phyloP scores from a whole-genome alignment of 2,113 vertebrate species.

The Tichodroma muraria region DNA sequence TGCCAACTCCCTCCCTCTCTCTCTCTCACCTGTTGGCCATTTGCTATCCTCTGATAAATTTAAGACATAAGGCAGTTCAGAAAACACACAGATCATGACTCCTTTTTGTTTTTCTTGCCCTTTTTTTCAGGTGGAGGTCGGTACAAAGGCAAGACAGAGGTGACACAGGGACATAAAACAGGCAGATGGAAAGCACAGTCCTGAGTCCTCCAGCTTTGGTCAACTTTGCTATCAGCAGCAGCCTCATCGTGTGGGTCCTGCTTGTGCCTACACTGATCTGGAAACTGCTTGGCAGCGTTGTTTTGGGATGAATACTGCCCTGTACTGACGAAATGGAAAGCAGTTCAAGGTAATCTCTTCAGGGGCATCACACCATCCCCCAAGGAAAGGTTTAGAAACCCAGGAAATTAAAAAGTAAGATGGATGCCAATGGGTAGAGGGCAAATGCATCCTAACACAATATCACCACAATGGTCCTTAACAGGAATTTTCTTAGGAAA shows the following conservation, averaged over 20 bases:
- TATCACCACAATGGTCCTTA: not conserved
- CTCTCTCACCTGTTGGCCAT: constrained; percentile 1
- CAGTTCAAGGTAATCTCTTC: not conserved
- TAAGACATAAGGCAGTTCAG: not conserved
- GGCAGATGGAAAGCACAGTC: not conserved
- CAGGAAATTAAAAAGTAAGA: not conserved
- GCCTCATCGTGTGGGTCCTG: rapidly evolving
- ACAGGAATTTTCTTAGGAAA: constrained; percentile 4
- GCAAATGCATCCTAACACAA: not conserved
- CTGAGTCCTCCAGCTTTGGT: not conserved
- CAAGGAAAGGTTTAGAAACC: not conserved
- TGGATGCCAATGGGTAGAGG: not conserved
- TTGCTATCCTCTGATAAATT: not conserved
- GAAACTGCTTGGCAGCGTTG: not conserved
- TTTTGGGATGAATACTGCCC: not conserved
- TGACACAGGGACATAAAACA: not conserved
- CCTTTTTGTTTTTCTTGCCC: not conserved
- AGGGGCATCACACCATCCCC: rapidly evolving
- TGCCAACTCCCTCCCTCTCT: not conserved
- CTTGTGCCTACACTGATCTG: not conserved
- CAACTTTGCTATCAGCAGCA: not conserved
- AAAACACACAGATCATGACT: not conserved
- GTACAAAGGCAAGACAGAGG: not conserved
- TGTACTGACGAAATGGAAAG: not conserved
- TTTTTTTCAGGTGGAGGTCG: not conserved